Evolutionary conservation across 2,797 vertebrate species (phyloP), one percentile per base, ranked within the genome.

Genomic region (Lutjanus argentimaculatus): DNA sequence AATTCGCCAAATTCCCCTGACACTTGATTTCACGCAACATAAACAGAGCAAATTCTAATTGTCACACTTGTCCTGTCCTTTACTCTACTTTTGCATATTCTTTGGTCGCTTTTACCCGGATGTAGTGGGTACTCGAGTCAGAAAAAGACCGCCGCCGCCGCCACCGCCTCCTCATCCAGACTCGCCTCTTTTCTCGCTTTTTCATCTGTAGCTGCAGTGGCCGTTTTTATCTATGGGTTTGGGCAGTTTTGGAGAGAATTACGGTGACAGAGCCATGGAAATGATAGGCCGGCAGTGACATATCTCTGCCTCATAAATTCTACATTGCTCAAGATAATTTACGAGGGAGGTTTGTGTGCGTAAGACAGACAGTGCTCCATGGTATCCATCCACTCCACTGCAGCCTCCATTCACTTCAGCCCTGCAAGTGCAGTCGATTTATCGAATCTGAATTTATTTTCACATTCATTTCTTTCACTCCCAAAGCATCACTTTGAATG

Each of bases 301-400:
- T 91, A 94, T 93, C 91, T 93, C 90, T 90, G 92, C 91, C 94
- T 94, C 95, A 93, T 96, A 95, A 96, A 96, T 96, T 92, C 92
- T 85, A 87, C 92, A 91, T 94, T 67, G 87, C 93, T 93, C 91
- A 78, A 79, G 91, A 89, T 95, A 94, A 95, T 96, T 95, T 94
- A 95, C 85, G 91, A 94, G 82, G 80, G 82, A 70, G 87, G 91
- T 93, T 88, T 92, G 90, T 91, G 92, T 90, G 93, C 85, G 85
- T 79, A 83, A 91, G 91, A 93, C 92, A 88, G 94, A 91, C 92
- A 88, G 86, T 73, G 90, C 87, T 90, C 83, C 80, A 61, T 48
- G 80, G 92, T 93, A 94, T 94, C 92, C 89, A 86, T 94, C 91
- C 93, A 89, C 94, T 94, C 89, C 90, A 0, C 75, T 25, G 83